Evolutionary conservation across 2,113 vertebrate species (phyloP), one percentile per base, ranked within the genome.

Genomic region (Lepisosteus oculatus): DNA sequence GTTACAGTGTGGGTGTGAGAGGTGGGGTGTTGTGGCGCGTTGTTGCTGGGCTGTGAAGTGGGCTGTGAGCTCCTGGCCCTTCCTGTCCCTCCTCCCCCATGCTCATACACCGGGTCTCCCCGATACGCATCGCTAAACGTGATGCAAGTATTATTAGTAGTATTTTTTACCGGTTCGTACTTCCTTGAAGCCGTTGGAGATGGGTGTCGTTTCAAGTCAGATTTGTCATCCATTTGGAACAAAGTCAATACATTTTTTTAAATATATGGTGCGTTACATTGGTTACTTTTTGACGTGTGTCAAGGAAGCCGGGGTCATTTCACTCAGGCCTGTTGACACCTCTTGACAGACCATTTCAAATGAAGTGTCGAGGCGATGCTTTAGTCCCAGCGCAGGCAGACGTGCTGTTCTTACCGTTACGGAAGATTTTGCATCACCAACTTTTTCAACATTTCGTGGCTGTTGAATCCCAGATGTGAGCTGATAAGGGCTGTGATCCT

Each of bases 1-100:
- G 0, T 79, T 74, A 74, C 70, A 77, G 43, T 68, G 76, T 67
- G 62, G 15, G 14, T 77, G 59, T 70, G 65, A 70, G 43, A 55
- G 70, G 56, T n/a, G 47, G 47, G 47, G 47, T 8, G 47, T 8
- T 51, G 47, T 51, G 8, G 55, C 72, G 71, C 6, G 56, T 77
- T 61, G 1, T 75, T 76, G 1, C 66, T 42, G 11, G 47, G 66
- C 29, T 41, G 66, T 15, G 66, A 3, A 8, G 56, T 55, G 51
- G n/a, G 45, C 13, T 4, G 4, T 8, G 47, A 51, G 11, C 56
- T 59, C 56, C 11, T n/a, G n/a, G 7, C 56, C 3, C 7, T 13
- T 14, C 13, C 56, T 29, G 29, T 29, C 56, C 56, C 47, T 51
- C 47, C 47, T 51, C n/a, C 13, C 2, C 2, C 47, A 11, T 8